A percentile compares a stretch with the other conserved stretches of the same genome.
Conservation (phyloP, 2,888 invertebrate species). For the Conchocele bisecta region DNA sequence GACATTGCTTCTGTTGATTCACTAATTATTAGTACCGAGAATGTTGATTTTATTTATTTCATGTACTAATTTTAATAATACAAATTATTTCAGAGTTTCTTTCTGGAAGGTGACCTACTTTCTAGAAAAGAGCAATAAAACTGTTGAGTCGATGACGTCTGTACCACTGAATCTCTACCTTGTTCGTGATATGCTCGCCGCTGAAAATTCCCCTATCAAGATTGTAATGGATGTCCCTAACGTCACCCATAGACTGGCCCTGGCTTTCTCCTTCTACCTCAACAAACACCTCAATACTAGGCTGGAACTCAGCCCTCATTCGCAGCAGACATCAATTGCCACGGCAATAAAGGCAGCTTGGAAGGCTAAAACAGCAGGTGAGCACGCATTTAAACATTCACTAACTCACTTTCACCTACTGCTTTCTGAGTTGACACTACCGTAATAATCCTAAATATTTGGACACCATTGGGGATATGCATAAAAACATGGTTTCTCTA, state of each 20-base stretch:
- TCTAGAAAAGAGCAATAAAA: conserved; percentile 45
- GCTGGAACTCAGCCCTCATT: conserved; percentile 19
- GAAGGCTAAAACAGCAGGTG: conserved; percentile 49
- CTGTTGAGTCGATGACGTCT: conserved; percentile 59
- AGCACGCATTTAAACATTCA: no score
- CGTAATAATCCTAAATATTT: no score
- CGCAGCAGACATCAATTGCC: no score
- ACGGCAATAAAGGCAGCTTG: conserved; percentile 50
- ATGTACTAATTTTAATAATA: background rate
- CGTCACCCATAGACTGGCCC: conserved; percentile 35
- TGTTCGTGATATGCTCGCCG: conserved; percentile 18
- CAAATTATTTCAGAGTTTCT: conserved; percentile 40
- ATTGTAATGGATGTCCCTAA: conserved; percentile 32
- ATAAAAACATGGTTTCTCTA: no score
- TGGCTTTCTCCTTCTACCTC: conserved; percentile 59
- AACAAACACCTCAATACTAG: conserved; percentile 35
- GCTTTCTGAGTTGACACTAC: no score
- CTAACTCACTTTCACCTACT: no score
- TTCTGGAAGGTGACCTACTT: conserved; percentile 63
- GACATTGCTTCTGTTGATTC: no score
- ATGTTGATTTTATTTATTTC: no score
- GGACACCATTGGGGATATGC: no score
- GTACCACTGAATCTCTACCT: conserved; percentile 30
- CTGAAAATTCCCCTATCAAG: conserved; percentile 2
- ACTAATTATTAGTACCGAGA: no score